phyloP scores from a whole-genome alignment of 2,797 vertebrate genomes.

The Phoeniculus purpureus region DNA sequence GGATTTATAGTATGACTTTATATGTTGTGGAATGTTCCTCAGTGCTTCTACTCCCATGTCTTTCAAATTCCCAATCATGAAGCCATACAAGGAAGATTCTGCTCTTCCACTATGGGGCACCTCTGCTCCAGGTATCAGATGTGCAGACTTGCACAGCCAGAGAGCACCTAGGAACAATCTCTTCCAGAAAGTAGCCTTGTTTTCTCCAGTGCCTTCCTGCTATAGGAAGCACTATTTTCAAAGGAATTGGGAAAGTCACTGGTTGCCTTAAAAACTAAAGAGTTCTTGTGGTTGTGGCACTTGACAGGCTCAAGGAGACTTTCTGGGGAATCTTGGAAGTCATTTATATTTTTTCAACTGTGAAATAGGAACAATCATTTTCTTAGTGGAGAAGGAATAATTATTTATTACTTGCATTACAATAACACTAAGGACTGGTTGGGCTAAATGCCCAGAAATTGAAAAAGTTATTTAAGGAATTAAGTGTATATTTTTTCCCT shows the following conservation, averaged over 20 bases:
- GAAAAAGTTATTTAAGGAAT: conserved; percentile 38
- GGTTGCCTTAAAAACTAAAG: neutral
- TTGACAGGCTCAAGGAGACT: neutral
- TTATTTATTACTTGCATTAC: conserved; percentile 54
- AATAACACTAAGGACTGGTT: conserved; percentile 12
- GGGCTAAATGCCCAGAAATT: conserved; percentile 52
- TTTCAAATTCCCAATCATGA: neutral
- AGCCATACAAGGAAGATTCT: neutral
- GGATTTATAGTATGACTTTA: fast-evolving
- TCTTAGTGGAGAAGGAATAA: neutral
- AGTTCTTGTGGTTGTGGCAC: neutral
- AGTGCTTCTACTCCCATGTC: neutral
- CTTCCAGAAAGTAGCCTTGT: neutral
- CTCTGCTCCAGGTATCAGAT: neutral
- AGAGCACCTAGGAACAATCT: neutral
- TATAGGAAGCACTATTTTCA: neutral
- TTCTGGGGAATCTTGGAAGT: conserved; percentile 1
- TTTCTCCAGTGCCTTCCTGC: neutral
- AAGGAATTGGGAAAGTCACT: neutral
- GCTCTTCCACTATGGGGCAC: neutral
- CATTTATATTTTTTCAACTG: neutral
- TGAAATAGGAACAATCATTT: conserved; percentile 6
- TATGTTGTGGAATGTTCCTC: neutral
- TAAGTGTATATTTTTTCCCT: neutral
- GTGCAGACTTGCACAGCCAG: neutral